Base-by-base conservation (phyloP, 2,888 invertebrate species). In the Philereme vetulata region DNA sequence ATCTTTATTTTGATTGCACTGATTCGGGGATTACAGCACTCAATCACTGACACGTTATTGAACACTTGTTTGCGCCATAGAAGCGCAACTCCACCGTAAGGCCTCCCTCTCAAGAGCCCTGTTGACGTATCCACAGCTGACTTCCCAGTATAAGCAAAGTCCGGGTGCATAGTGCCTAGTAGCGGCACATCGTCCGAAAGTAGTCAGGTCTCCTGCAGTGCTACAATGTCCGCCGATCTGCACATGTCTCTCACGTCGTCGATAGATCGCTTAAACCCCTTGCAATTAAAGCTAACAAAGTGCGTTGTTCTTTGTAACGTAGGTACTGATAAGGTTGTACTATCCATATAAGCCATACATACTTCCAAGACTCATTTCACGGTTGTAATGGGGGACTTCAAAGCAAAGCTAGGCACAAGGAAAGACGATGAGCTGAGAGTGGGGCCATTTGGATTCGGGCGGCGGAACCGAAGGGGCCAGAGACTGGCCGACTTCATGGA, bases 91-190 rank as follows among this genome's bases (percentile, higher is more conserved):
- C 66, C 62, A 3, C 62, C 62, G 52, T 57, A 57, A 32, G 67
- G 63, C 55, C 66, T 46, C 8, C 67, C 72, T 4, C 62, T 42
- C 3, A 75, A 51, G 0, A 70, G 38, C 0, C 69, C 71, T 6
- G 62, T 42, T 5, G 67, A 56, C 3, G 71, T 72, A 46, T 74
- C 72, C n/a, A 77, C 67, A 0, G 72, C 68, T 1, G 74, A 73
- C 9, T 52, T 66, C 3, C 72, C 72, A 0, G 65, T 64, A 33
- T 47, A 71, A 0, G 45, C 60, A 47, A 73, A 77, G 6, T 64
- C 54, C 5, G 57, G 44, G 51, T 71, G 45, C 5, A 73, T 55
- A 5, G 46, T 63, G 36, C 63, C 58, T 4, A 73, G 56, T 5
- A 58, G 63, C 0, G 64, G 34, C 0, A 74, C 10, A 21, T 74